Evolutionary conservation across 2,888 invertebrate genomes (phyloP).

Genomic region (Tipula confusa): DNA sequence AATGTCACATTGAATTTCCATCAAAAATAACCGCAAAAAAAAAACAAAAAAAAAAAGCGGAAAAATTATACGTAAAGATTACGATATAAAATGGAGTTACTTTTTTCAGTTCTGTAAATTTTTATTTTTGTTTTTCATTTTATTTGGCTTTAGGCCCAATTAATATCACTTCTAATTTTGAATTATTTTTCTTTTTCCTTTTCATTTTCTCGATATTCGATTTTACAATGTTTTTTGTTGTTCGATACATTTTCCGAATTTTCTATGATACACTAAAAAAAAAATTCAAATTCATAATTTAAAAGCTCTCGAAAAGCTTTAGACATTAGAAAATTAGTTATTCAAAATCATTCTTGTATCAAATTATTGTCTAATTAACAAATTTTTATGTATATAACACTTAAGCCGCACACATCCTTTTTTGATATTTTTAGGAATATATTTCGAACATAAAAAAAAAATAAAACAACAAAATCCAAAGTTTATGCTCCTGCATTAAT

Average conservation of each 20-base stretch:
- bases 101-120: background rate
- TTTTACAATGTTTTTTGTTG: background rate
- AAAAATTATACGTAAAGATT: background rate
- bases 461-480: background rate
- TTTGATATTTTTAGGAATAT: background rate
- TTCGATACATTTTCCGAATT: background rate
- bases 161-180: background rate
- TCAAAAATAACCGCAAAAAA: background rate
- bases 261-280: background rate
- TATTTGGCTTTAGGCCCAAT: background rate
- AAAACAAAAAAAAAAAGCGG: too few species aligned
- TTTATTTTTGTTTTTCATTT: background rate
- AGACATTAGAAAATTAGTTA: background rate
- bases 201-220: background rate
- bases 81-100: constrained; percentile 1
- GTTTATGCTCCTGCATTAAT: constrained; percentile 1
- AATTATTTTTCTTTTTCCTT: background rate
- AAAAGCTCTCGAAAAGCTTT: too few species aligned
- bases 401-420: background rate
- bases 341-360: background rate
- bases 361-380: constrained; percentile 13
- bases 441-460: background rate
- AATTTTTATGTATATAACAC: background rate
- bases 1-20: constrained; percentile 12
- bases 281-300: too few species aligned